A percentile compares a stretch with the other conserved stretches of the same genome.
These are phyloP conservation scores for Heliothis peltigera DNA, from an alignment of 2,888 invertebrate species.

Conservation along the genomic window DNA sequence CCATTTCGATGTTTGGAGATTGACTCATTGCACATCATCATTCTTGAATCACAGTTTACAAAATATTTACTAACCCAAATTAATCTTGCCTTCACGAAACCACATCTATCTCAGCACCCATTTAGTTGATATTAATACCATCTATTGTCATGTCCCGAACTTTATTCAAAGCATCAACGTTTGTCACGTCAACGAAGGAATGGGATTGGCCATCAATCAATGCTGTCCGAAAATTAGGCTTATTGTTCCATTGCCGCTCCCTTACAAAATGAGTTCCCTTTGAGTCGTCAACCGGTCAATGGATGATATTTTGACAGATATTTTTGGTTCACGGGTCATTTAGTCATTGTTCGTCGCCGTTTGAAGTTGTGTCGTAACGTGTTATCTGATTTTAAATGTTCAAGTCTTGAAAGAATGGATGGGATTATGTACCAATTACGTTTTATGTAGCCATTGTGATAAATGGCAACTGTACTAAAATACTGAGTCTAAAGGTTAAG, in stretches of 20 bases:
- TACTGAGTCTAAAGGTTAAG: slow-evolving; percentile 14
- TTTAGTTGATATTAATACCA: slow-evolving; percentile 67
- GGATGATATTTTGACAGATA: slow-evolving; percentile 74
- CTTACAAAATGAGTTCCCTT: slow-evolving; percentile 76
- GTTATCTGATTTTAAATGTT: slow-evolving; percentile 57
- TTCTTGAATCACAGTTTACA: slow-evolving; percentile 46
- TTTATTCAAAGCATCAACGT: slow-evolving; percentile 72
- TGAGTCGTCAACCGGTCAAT: slow-evolving; percentile 64
- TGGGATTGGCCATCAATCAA: slow-evolving; percentile 85
- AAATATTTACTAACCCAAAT: slow-evolving; percentile 58
- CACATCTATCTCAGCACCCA: slow-evolving; percentile 58
- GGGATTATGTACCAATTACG: slow-evolving; percentile 44
- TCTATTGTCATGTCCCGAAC: slow-evolving; percentile 68
- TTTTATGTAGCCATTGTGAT: slow-evolving; percentile 44
- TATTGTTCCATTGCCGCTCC: slow-evolving; percentile 84
- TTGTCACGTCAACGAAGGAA: slow-evolving; percentile 77
- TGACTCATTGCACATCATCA: slow-evolving; percentile 52
- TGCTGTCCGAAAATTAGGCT: slow-evolving; percentile 81
- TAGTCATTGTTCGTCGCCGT: slow-evolving; percentile 57
- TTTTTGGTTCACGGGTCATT: slow-evolving; percentile 73
- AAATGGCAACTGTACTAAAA: slow-evolving; percentile 29
- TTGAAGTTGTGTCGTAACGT: slow-evolving; percentile 57
- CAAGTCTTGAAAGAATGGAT: slow-evolving; percentile 53
- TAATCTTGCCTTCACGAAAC: slow-evolving; percentile 55
- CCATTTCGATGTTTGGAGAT: slow-evolving; percentile 9